Evolutionary conservation across 2,888 invertebrate genomes (phyloP).

Genomic region (Exephanes ischioxanthus): DNA sequence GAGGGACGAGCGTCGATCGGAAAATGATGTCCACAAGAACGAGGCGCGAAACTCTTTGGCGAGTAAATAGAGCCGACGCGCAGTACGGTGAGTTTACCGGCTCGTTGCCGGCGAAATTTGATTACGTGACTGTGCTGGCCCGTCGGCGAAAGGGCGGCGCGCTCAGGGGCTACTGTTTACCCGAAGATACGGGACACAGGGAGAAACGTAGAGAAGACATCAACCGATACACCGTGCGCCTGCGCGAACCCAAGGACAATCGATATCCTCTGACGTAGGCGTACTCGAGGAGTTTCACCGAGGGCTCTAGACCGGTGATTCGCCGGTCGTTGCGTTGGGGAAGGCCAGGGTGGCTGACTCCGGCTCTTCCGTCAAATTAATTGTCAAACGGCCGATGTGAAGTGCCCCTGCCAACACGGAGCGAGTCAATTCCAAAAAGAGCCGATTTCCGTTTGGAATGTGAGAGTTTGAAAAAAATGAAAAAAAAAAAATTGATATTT

Average conservation of each 20-base stretch:
- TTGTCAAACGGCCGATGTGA: background rate
- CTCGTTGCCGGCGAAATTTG: conserved; percentile 35
- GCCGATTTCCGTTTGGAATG: background rate
- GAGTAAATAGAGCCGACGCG: background rate
- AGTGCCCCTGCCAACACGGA: background rate
- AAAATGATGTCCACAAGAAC: background rate
- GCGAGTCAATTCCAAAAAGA: background rate
- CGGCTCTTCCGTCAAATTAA: conserved; percentile 32
- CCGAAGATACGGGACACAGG: conserved; percentile 69
- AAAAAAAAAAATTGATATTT: conserved; percentile 9
- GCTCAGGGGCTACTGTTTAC: conserved; percentile 78
- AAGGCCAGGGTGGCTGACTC: conserved; percentile 76
- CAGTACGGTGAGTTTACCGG: conserved; percentile 3
- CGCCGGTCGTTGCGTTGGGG: conserved; percentile 75
- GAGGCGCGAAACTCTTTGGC: background rate
- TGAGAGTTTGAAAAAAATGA: background rate
- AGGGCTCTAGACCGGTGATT: conserved; percentile 63
- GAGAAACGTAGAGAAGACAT: conserved; percentile 63
- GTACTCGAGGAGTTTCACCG: conserved; percentile 56
- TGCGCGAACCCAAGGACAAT: conserved; percentile 81
- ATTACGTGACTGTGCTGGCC: conserved; percentile 43
- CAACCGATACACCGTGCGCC: conserved; percentile 72
- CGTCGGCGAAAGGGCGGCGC: conserved; percentile 67
- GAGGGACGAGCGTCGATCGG: background rate
- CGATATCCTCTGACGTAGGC: conserved; percentile 81